Evolutionary conservation across 2,888 invertebrate genomes (phyloP), one percentile per base, ranked within the genome.

Genomic region (Saturnia pavonia): DNA sequence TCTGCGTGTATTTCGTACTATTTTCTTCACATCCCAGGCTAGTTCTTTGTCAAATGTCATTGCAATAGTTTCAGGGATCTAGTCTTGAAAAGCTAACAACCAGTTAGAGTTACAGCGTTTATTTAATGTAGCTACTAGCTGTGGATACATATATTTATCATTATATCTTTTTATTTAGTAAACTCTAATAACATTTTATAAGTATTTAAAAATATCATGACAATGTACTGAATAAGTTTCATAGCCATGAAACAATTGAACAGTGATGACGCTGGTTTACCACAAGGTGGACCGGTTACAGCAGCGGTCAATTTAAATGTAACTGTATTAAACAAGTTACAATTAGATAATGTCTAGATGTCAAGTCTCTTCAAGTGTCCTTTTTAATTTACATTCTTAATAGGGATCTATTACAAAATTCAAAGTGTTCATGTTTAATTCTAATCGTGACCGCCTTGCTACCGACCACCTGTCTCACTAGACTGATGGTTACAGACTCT

Each of bases 301-400:
- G 25, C 57, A 60, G 14, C 14, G 14, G 27, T 60, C 14, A 60
- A 60, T 60, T 60, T 22, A 54, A 22, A n/a, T n/a, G 7, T 60
- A 60, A 25, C 25, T 27, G 57, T 14, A 60, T 60, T 60, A 60
- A 60, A 60, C 57, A 60, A 60, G 27, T 60, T 14, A 60, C 57
- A 60, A 60, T 60, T 60, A 27, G 25, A 27, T 27, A 60, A 60
- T 60, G 54, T 9, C 34, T 34, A 2, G 2, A 34, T 34, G 34
- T n/a, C n/a, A n/a, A n/a, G n/a, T 34, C 54, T 22, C 22, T 22
- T n/a, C 54, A 22, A 22, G 54, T 54, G 57, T 60, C 57, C 57
- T 60, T 25, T 27, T 60, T 60, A 60, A 60, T 60, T 27, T 60
- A 60, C 27, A 60, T 60, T 27, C 27, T 25, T 60, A 27, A 60